These are phyloP conservation scores for Aplochiton taeniatus DNA, from an alignment of 2,797 vertebrate genomes.

Conservation along the genomic window DNA sequence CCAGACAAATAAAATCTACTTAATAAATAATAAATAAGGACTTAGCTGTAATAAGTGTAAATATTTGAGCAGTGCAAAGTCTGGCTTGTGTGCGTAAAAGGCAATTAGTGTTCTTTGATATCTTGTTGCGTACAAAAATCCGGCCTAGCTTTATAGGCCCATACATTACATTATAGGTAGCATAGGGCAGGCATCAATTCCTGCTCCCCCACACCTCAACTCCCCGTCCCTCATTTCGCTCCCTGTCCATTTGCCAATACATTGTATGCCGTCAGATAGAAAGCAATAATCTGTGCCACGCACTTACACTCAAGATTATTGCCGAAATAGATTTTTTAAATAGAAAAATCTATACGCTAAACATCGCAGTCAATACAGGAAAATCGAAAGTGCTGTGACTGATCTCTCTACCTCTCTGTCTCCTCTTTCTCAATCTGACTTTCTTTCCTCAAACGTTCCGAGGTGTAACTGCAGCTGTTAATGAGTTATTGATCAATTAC, in stretches of 20 bases:
- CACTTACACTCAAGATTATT: conserved; percentile 79
- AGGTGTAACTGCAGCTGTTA: conserved; percentile 66
- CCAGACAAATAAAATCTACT: too few species aligned
- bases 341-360: conserved; percentile 84
- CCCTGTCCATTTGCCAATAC: conserved; percentile 28
- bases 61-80: conserved; percentile 5
- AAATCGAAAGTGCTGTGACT: conserved; percentile 64
- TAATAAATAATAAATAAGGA: too few species aligned
- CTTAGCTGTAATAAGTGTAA: background rate
- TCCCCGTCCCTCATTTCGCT: conserved; percentile 12
- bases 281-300: conserved; percentile 53
- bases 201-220: conserved; percentile 4
- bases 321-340: conserved; percentile 80
- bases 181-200: conserved; percentile 9
- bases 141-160: too few species aligned
- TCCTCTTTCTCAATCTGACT: conserved; percentile 10
- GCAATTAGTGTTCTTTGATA: background rate
- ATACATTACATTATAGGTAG: too few species aligned
- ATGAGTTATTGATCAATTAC: conserved; percentile 80
- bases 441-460: conserved; percentile 24
- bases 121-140: too few species aligned
- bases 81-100: conserved; percentile 6
- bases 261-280: conserved; percentile 45
- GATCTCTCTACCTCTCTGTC: conserved; percentile 26
- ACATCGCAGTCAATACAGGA: conserved; percentile 80